Conservation (phyloP, 1,140 invertebrate genomes). For the Reticulitermes speratus region DNA sequence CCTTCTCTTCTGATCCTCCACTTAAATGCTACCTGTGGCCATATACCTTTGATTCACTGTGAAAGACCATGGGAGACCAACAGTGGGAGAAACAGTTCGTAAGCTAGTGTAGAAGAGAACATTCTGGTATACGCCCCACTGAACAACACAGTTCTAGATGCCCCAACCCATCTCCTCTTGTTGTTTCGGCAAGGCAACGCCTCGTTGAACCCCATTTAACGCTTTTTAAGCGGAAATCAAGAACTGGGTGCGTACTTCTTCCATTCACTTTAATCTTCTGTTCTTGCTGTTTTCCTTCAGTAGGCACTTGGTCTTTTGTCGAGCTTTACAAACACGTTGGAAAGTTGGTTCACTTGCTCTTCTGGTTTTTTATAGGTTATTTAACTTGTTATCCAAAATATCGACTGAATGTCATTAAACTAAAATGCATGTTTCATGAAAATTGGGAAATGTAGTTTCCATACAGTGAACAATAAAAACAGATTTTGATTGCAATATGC, state of each 20-base stretch:
- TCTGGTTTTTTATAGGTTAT: background rate
- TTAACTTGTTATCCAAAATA: too few species aligned
- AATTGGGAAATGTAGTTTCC: too few species aligned
- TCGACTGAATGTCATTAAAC: too few species aligned
- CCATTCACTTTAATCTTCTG: background rate
- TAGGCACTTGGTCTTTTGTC: background rate
- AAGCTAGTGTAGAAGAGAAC: too few species aligned
- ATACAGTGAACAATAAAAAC: too few species aligned
- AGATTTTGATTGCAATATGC: too few species aligned
- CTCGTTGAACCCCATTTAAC: constrained; percentile 15
- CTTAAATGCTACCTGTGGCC: background rate
- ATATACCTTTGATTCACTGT: background rate
- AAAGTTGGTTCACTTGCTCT: background rate
- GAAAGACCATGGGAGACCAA: too few species aligned
- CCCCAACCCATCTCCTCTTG: background rate
- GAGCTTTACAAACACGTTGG: background rate
- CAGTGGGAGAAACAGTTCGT: too few species aligned
- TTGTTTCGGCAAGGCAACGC: constrained; percentile 8
- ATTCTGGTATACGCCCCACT: background rate
- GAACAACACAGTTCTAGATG: background rate
- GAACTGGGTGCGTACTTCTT: background rate
- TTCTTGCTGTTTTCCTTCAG: background rate
- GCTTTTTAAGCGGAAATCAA: constrained; percentile 12
- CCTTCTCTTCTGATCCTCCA: too few species aligned
- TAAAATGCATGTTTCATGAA: too few species aligned